Conservation (phyloP, 2,797 vertebrate genomes). For the Pipistrellus nathusii region DNA sequence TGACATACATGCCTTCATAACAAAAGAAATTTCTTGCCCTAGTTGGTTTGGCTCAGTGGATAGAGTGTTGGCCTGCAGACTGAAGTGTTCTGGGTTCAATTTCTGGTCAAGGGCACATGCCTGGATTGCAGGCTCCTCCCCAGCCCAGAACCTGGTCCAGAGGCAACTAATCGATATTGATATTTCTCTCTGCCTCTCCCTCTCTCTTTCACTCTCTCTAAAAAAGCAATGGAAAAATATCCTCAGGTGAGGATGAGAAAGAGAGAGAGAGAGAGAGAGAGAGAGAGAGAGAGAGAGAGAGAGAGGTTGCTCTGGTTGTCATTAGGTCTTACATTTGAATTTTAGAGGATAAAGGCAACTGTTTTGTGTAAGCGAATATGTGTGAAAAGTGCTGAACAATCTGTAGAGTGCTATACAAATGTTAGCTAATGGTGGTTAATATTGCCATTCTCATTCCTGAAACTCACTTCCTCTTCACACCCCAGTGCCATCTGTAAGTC, state of each 20-base stretch:
- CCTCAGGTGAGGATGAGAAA: not conserved
- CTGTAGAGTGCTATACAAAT: constrained; percentile 11
- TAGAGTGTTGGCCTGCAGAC: no score
- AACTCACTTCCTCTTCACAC: constrained; percentile 40
- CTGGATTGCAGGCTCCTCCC: no score
- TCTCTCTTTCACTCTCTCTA: no score
- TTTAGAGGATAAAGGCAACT: constrained; percentile 10
- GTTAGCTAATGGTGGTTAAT: constrained; percentile 34
- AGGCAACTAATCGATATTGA: no score
- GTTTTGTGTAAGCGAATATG: not conserved
- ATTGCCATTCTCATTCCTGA: constrained; percentile 53
- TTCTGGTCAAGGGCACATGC: no score
- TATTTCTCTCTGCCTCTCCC: no score
- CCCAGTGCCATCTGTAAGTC: constrained; percentile 7
- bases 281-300: no score
- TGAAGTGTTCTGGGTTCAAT: no score
- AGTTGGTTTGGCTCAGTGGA: no score
- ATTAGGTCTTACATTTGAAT: not conserved
- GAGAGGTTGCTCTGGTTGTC: constrained; percentile 22
- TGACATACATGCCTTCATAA: not conserved
- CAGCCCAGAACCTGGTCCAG: no score
- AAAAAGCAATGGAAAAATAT: no score
- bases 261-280: no score
- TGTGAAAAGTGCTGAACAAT: not conserved
- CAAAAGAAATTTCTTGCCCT: not conserved